Evolutionary conservation across 1,140 invertebrate species (phyloP).

Genomic region (Procambarus clarkii): DNA sequence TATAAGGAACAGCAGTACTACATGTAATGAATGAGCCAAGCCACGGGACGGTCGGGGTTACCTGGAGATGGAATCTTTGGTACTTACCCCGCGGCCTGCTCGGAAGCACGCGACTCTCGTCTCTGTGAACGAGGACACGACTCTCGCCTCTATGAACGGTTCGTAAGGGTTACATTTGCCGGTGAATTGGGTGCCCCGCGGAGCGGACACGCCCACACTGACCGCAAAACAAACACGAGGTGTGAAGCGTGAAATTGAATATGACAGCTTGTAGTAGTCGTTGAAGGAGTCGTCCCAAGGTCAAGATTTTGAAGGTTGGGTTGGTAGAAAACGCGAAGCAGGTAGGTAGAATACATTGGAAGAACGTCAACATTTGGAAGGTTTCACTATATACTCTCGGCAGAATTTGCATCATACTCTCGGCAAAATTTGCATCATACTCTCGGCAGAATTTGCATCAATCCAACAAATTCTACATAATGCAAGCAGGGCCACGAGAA

Average conservation of each 20-base stretch:
- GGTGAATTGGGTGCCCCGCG: conserved; percentile 21
- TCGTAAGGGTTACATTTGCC: conserved; percentile 17
- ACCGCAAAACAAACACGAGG: conserved; percentile 55
- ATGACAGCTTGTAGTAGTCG: neutral
- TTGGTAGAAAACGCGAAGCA: neutral
- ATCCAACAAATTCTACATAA: too few relatives aligned
- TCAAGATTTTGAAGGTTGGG: neutral
- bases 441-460: too few relatives aligned
- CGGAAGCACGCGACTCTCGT: conserved; percentile 3
- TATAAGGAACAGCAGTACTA: too few relatives aligned
- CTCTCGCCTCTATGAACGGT: conserved; percentile 13
- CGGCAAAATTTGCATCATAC: too few relatives aligned
- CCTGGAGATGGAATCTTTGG: neutral
- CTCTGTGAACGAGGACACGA: neutral
- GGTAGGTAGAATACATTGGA: too few relatives aligned
- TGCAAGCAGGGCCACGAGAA: too few relatives aligned
- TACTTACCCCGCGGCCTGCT: neutral
- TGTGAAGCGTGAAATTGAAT: conserved; percentile 31
- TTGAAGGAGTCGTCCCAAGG: neutral
- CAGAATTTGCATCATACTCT: too few relatives aligned
- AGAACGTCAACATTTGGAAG: too few relatives aligned
- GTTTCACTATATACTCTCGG: too few relatives aligned
- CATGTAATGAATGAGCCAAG: too few relatives aligned
- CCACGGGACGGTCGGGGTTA: neutral
- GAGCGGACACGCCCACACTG: conserved; percentile 36